Base-by-base conservation (phyloP, 1,140 invertebrate genomes). In the Phymastichus coffea region DNA sequence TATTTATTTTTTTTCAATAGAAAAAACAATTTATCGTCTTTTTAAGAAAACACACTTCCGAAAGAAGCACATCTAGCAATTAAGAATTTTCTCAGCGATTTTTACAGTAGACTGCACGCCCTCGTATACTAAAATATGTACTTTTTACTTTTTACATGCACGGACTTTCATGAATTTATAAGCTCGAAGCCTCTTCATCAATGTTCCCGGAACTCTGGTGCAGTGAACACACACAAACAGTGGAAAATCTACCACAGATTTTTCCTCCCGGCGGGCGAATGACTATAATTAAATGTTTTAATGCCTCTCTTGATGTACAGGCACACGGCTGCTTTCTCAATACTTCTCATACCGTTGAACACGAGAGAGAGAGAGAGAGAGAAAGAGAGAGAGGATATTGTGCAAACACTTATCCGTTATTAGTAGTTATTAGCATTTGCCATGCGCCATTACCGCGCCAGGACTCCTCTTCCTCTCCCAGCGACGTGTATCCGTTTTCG, bases 331-430 rank as follows among this genome's bases (percentile, higher is more conserved):
- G n/a, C 35, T 41, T 25, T 12, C 41, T 22, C 47, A 26, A 57
- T 49, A 26, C 15, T 22, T 48, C 47, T 43, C 44, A 14, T n/a
- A 0, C 40, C 10, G 43, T 14, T 23, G 9, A 20, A 30, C 26
- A 47, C n/a, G n/a, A n/a, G n/a, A n/a, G n/a, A n/a, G n/a, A n/a
- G n/a, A n/a, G n/a, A n/a, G n/a, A n/a, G n/a, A n/a, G n/a, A n/a
- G n/a, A n/a, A n/a, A n/a, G n/a, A n/a, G n/a, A n/a, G n/a, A n/a
- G n/a, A n/a, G n/a, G n/a, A 53, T 60, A 60, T 53, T 53, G 51
- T 55, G 44, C 58, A 61, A 61, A 61, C 51, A 55, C 58, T 55
- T 61, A 55, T 61, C 51, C 58, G 40, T 56, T 56, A 61, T 61
- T 61, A 56, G 40, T 44, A 51, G 51, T 51, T 56, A 55, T 61